A percentile compares a stretch with the other conserved stretches of the same genome.
These are phyloP conservation scores for Xenops minutus DNA, from an alignment of 2,797 vertebrate genomes.

Conservation along the genomic window DNA sequence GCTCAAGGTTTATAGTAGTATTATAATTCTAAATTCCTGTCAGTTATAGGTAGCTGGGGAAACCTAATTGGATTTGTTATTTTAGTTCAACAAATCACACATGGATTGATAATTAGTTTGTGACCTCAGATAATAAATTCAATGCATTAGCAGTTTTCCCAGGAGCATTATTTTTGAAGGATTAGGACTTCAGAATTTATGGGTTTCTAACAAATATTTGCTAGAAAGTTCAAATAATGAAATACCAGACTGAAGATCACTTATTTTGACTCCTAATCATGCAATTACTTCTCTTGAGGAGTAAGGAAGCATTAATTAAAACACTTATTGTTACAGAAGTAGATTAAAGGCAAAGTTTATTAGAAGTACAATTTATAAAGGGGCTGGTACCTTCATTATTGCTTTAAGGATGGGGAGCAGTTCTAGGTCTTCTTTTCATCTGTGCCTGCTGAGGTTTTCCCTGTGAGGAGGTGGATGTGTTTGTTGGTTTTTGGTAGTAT, in stretches of 20 bases:
- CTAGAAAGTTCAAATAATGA: not conserved
- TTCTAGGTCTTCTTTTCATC: not conserved
- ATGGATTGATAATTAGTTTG: not conserved
- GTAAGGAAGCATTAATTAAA: not conserved
- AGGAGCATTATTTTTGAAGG: not conserved
- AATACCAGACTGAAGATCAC: not conserved
- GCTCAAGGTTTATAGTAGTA: not conserved
- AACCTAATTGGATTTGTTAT: not conserved
- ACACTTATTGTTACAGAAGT: not conserved
- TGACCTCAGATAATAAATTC: not conserved
- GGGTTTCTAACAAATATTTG: not conserved
- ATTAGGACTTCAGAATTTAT: not conserved
- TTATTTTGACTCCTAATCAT: not conserved
- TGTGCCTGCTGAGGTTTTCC: not conserved
- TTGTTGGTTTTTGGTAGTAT: not conserved
- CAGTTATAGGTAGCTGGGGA: not conserved
- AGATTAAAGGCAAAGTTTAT: not conserved
- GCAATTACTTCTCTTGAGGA: not conserved
- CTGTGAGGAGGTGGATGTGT: not conserved
- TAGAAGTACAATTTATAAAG: not conserved
- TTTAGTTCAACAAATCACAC: not conserved
- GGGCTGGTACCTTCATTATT: fast-evolving
- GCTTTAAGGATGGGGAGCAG: not conserved
- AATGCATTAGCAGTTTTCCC: not conserved
- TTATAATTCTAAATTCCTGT: not conserved